Evolutionary conservation across 2,797 vertebrate genomes (phyloP).

Genomic region (Cyclopterus lumpus): DNA sequence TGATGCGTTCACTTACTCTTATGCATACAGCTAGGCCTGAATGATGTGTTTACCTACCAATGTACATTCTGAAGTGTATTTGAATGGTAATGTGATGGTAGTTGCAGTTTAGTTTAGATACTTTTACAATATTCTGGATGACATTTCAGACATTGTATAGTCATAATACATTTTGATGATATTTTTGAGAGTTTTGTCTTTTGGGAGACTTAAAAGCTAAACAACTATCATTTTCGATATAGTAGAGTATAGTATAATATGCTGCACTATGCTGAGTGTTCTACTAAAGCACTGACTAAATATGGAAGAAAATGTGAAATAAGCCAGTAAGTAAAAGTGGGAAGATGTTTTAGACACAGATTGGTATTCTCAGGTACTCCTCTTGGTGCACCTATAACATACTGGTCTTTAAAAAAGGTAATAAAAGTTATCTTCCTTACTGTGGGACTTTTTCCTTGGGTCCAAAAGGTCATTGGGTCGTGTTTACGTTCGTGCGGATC

Average conservation of each 20-base stretch:
- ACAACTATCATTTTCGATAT: background rate
- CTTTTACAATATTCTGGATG: background rate
- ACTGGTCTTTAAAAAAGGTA: slow-evolving; percentile 12
- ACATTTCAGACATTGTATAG: too few species aligned
- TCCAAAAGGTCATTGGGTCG: slow-evolving; percentile 71
- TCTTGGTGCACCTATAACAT: slow-evolving; percentile 19
- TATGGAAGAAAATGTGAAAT: background rate
- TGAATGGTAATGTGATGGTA: background rate
- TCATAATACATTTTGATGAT: background rate
- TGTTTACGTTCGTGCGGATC: slow-evolving; percentile 76
- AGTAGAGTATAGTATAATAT: background rate
- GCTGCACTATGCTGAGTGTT: background rate
- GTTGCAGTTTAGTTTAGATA: background rate
- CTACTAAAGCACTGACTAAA: background rate
- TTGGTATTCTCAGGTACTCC: background rate
- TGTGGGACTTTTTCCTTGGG: slow-evolving; percentile 51
- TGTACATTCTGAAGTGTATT: too few species aligned
- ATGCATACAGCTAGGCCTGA: background rate
- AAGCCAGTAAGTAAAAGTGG: background rate
- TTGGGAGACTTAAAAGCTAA: background rate
- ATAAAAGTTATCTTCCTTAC: slow-evolving; percentile 20
- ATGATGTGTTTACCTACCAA: background rate
- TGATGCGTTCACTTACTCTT: background rate
- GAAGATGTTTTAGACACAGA: background rate
- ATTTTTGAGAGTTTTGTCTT: background rate